These are phyloP conservation scores for Thripadectes ignobilis DNA, from an alignment of 2,797 vertebrate species.

Conservation along the genomic window DNA sequence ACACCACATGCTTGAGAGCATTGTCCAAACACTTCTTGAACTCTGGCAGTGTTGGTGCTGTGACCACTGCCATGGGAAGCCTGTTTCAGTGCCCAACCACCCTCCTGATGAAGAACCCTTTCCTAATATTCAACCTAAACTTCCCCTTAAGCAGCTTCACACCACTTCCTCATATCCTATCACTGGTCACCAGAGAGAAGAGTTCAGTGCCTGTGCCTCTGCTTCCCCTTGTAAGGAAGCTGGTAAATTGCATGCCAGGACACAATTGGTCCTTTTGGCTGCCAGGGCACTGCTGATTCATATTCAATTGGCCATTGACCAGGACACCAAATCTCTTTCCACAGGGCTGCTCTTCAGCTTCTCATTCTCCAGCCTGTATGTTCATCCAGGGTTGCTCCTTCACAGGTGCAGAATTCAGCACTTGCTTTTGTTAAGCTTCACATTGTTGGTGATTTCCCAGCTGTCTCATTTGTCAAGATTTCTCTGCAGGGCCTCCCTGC, in stretches of 20 bases:
- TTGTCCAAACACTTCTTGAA: not conserved
- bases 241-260: not conserved
- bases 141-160: not conserved
- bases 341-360: not conserved
- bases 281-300: not conserved
- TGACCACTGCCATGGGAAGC: not conserved
- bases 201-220: not conserved
- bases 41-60: not conserved
- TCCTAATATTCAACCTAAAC: not conserved
- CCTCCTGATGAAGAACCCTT: not conserved
- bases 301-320: not conserved
- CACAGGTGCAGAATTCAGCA: not conserved
- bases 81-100: not conserved
- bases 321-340: not conserved
- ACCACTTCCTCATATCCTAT: not conserved
- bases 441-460: not conserved
- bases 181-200: not conserved
- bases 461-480: not conserved
- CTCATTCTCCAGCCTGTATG: not conserved
- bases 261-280: not conserved
- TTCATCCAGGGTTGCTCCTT: not conserved
- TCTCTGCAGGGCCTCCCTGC: not conserved
- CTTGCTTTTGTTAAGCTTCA: not conserved
- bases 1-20: not conserved
- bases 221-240: not conserved